Base-by-base conservation (phyloP, 2,113 vertebrate genomes). In the Otolemur garnettii region DNA sequence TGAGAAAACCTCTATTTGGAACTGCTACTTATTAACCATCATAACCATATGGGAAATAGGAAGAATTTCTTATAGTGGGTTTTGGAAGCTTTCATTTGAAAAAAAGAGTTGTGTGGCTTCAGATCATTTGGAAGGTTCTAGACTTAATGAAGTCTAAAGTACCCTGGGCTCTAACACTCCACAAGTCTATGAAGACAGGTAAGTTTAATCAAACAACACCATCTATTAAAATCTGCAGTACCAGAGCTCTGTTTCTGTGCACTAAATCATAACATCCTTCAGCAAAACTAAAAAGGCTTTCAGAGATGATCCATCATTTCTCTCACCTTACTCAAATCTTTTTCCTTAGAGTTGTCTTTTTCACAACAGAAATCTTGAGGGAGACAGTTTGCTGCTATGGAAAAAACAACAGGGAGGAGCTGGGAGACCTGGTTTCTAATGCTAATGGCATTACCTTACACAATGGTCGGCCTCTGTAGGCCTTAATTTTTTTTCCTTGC, bases 401-500 rank as follows among this genome's bases (percentile, higher is more conserved):
- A 74, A 77, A 69, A 30, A 84, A 57, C 6, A 68, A 3, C 15
- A 28, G 62, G 62, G 62, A 42, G 13, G 77, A 93, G 62, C 30
- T 19, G 13, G 62, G 60, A 91, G 55, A 88, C 19, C 14, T 78
- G 59, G 13, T 4, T 86, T 88, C 33, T 66, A 62, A 71, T 87
- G 30, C 24, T 92, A 28, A 81, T 45, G 60, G 28, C 19, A 45
- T 85, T 57, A 42, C n/a, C 33, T 71, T 57, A 53, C 22, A 87
- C 81, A 45, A 72, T 12, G 33, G 17, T 50, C 87, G 80, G 77
- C 19, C 2, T 83, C 35, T 72, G n/a, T 55, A 9, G 8, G 55
- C 5, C 80, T 87, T 90, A 5, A 80, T 19, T 85, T 24, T 55
- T 95, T 95, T 91, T 64, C 42, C 62, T 86, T 78, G 50, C 33